Evolutionary conservation across 2,797 vertebrate genomes (phyloP), one percentile per base, ranked within the genome.

Genomic region (Micrastur ruficollis): DNA sequence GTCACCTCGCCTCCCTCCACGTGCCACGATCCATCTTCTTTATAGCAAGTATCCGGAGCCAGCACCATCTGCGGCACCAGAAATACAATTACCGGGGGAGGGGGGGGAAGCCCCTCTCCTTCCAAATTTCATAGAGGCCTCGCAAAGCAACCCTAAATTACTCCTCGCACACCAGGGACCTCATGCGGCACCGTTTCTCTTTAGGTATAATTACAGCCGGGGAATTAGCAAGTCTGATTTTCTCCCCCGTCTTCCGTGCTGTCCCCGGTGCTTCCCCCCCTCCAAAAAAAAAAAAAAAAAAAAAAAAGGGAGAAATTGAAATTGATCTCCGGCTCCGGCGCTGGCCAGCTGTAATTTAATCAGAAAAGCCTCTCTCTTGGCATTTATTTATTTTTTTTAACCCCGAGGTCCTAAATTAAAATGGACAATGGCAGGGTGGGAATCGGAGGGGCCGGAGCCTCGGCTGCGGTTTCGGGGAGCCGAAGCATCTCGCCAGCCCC

Each of bases 11-110:
- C 79, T 73, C 85, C 94, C 89, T 81, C 82, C 17, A 2, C 29
- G 10, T 22, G 19, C 93, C n/a, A 6, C 38, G 92, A 97, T 97
- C 96, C 97, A 97, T 97, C 97, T 97, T 97, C 95, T 97, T 97
- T 97, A 97, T 97, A 90, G 97, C 78, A 7, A 61, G 70, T 38
- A 85, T 74, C 89, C 53, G 16, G 91, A 94, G 93, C 95, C 93
- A 46, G 96, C 91, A 93, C 96, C 97, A 97, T 95, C 97, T 97
- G 97, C 80, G 93, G 86, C 96, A 95, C 96, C 95, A 94, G 96
- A 95, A 97, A 97, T 66, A 74, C 97, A 97, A 98, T 97, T 98
- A 98, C 82, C 5, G 23, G 26, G 36, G 42, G 10, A 2, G 47
- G 32, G 38, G 31, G 52, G 46, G 47, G 16, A 26, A 73, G 50